A percentile compares a stretch with the other conserved stretches of the same genome.
These are phyloP conservation scores for Micropterix aruncella DNA, from an alignment of 2,888 invertebrate genomes.

Conservation along the genomic window DNA sequence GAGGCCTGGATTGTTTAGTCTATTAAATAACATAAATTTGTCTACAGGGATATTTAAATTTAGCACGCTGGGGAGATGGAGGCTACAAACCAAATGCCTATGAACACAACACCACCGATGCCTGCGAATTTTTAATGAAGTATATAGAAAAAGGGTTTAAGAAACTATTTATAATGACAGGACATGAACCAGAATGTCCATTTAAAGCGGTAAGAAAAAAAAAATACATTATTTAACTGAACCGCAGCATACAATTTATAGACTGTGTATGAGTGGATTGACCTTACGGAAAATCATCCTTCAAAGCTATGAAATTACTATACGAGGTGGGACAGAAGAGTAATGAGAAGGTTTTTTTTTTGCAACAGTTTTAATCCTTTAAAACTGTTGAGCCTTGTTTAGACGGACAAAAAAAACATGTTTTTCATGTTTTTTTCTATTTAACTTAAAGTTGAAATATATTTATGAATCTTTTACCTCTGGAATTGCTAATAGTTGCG, in stretches of 20 bases:
- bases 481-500: no score
- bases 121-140: conserved; percentile 9
- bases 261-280: neutral
- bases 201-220: conserved; percentile 7
- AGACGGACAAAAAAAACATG: no score
- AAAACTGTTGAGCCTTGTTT: no score
- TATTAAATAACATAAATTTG: no score
- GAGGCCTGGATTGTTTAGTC: no score
- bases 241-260: neutral
- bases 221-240: neutral
- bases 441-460: no score
- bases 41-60: conserved; percentile 10
- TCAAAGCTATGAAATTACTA: neutral
- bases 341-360: neutral
- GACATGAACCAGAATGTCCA: conserved; percentile 7
- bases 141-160: conserved; percentile 8
- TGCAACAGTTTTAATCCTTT: no score
- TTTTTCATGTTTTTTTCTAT: no score
- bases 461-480: no score
- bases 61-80: conserved; percentile 7
- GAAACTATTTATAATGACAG: conserved; percentile 6
- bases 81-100: conserved; percentile 11
- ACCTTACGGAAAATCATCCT: neutral
- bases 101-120: conserved; percentile 7
- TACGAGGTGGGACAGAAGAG: neutral